Percentiles rank a stretch among this genome's conserved stretches.
Conservation (phyloP, 2,113 vertebrate species). For the Xiphias gladius region DNA sequence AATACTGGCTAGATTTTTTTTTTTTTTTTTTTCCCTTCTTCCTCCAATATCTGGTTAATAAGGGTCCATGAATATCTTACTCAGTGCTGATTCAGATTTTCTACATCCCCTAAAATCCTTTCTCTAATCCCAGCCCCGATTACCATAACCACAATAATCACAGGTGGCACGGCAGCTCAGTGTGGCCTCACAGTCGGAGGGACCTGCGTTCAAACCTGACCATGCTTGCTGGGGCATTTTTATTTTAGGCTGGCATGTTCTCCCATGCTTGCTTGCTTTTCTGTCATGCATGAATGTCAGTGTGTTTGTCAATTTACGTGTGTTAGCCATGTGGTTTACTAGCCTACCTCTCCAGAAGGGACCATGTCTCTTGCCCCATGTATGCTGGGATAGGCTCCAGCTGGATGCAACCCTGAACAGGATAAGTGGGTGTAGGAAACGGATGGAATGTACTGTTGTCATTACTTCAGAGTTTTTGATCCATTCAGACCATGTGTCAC, state of each 20-base stretch:
- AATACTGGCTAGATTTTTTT: background rate
- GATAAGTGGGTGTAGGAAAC: background rate
- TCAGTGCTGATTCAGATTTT: conserved; percentile 26
- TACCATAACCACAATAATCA: conserved; percentile 32
- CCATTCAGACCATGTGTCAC: background rate
- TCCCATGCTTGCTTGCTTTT: background rate
- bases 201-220: conserved; percentile 1
- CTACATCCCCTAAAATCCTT: conserved; percentile 1
- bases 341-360: background rate
- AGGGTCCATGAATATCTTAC: conserved; percentile 11
- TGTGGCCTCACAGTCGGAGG: background rate
- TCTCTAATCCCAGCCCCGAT: conserved; percentile 36
- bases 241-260: background rate
- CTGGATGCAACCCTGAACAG: background rate
- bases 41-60: conserved; percentile 14
- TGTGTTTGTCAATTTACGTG: conserved; percentile 4
- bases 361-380: background rate
- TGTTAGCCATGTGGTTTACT: background rate
- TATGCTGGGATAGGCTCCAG: background rate
- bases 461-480: background rate
- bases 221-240: background rate
- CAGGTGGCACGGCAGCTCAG: conserved; percentile 10
- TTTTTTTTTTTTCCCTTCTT: too few relatives aligned
- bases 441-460: background rate
- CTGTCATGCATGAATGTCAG: background rate